Conservation (phyloP, 92 coral and sea anemone species). For the Phenganax marumi region DNA sequence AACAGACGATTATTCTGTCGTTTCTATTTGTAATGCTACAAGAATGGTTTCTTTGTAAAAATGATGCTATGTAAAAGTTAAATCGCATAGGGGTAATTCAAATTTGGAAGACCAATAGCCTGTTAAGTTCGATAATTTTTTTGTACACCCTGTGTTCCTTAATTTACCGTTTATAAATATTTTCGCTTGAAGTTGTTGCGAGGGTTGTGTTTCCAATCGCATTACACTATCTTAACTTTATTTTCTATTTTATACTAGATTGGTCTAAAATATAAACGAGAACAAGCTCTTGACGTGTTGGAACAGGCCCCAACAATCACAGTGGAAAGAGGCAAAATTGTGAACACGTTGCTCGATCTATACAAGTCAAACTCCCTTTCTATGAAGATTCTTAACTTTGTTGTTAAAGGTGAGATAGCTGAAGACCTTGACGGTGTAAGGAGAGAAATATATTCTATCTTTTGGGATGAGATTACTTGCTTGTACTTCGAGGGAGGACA, state of each 20-base stretch:
- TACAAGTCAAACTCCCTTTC: slow-evolving; percentile 18
- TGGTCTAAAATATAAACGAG: slow-evolving; percentile 15
- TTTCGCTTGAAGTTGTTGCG: too few species aligned
- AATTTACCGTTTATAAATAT: too few species aligned
- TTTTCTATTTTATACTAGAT: neutral
- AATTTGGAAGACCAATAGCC: too few species aligned
- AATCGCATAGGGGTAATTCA: too few species aligned
- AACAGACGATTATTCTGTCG: too few species aligned
- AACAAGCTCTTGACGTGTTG: slow-evolving; percentile 20
- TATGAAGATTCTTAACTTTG: slow-evolving; percentile 16
- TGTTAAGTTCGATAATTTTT: too few species aligned
- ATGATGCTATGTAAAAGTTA: too few species aligned
- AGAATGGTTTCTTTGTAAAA: too few species aligned
- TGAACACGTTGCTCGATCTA: slow-evolving; percentile 8
- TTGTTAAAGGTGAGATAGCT: slow-evolving; percentile 25
- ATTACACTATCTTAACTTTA: neutral
- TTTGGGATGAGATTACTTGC: slow-evolving; percentile 33
- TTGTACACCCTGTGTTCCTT: too few species aligned
- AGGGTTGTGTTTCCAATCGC: too few species aligned
- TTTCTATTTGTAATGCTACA: too few species aligned
- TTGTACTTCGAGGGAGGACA: slow-evolving; percentile 38
- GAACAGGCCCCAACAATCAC: slow-evolving; percentile 20
- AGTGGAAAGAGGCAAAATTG: slow-evolving; percentile 26
- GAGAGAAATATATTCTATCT: slow-evolving; percentile 40
- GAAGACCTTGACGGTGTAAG: slow-evolving; percentile 40